Percentiles rank a stretch among this genome's conserved stretches.
These are phyloP conservation scores for Homarus americanus DNA, from an alignment of 1,140 invertebrate species.

Conservation along the genomic window DNA sequence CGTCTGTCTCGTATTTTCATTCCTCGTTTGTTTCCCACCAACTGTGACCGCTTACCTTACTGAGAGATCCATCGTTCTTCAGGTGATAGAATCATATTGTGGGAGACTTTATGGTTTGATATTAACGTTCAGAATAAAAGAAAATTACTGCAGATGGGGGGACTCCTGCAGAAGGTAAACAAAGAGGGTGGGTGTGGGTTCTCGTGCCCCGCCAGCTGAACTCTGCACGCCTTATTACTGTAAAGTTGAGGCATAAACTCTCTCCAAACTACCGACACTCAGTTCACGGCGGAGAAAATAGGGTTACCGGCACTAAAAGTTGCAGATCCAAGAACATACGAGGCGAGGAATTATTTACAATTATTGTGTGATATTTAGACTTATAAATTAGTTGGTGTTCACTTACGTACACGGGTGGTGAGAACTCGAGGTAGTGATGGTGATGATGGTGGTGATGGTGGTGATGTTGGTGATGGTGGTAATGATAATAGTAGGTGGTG, in stretches of 20 bases:
- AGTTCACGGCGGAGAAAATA: neutral
- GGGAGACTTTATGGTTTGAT: too few species aligned
- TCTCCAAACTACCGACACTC: neutral
- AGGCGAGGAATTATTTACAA: neutral
- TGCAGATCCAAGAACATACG: constrained; percentile 2
- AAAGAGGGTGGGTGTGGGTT: too few species aligned
- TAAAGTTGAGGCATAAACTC: neutral
- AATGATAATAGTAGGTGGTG: neutral
- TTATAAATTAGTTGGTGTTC: neutral
- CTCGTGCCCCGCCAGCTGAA: neutral
- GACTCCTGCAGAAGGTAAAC: neutral
- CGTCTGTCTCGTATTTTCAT: neutral
- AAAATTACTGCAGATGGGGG: too few species aligned
- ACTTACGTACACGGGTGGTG: too few species aligned
- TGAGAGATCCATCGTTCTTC: too few species aligned
- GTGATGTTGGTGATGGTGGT: neutral
- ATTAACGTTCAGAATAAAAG: too few species aligned
- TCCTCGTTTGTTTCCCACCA: neutral
- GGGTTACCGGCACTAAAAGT: neutral
- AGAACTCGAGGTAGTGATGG: neutral
- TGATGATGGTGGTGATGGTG: neutral
- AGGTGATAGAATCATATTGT: too few species aligned
- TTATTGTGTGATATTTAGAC: neutral
- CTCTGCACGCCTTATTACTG: neutral
- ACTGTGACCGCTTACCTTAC: too few species aligned